Conservation (phyloP, 2,797 vertebrate species). For the Pristis pectinata region DNA sequence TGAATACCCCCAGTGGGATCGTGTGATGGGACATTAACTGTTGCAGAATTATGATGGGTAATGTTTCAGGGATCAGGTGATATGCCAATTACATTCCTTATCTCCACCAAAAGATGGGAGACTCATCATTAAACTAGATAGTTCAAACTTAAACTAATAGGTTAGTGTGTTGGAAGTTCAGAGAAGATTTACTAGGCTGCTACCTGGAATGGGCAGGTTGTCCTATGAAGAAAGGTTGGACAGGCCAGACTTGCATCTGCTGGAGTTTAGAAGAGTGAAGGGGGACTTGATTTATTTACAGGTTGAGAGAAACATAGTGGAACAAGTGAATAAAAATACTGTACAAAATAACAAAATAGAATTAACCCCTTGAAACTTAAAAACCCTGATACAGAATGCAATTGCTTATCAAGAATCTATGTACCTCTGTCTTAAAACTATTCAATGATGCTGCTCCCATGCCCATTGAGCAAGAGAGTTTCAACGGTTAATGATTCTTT, state of each 20-base stretch:
- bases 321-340: neutral
- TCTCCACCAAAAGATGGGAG: neutral
- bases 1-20: neutral
- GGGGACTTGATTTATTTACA: neutral
- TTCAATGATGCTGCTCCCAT: too few relatives aligned
- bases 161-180: too few relatives aligned
- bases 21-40: neutral
- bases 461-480: too few relatives aligned
- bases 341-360: neutral
- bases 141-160: neutral
- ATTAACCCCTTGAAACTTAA: neutral
- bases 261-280: too few relatives aligned
- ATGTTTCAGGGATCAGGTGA: neutral
- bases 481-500: too few relatives aligned
- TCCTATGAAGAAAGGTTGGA: too few relatives aligned
- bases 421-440: too few relatives aligned
- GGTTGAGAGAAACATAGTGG: neutral
- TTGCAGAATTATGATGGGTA: neutral
- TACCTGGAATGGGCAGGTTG: too few relatives aligned
- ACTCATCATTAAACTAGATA: neutral
- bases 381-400: neutral
- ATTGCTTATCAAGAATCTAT: neutral
- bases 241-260: too few relatives aligned
- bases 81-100: neutral
- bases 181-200: too few relatives aligned